Conservation (phyloP, 2,888 invertebrate genomes). For the Folsomia candida region DNA sequence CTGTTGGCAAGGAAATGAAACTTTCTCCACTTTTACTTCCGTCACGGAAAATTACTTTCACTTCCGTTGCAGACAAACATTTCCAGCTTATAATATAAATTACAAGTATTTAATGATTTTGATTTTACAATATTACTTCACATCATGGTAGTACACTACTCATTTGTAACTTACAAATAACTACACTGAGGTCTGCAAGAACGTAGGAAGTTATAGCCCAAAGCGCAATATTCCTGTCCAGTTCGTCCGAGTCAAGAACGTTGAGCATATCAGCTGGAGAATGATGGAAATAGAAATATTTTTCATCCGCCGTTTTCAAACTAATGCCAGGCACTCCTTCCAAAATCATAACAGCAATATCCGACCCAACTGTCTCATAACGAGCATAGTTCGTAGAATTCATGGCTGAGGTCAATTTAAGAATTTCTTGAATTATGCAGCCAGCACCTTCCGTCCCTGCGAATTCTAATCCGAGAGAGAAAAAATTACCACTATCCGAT, state of each 20-base stretch:
- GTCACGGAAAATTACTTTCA: too few species aligned
- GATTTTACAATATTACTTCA: too few species aligned
- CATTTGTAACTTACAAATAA: too few species aligned
- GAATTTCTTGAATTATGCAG: conserved; percentile 67
- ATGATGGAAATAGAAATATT: conserved; percentile 69
- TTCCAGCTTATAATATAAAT: too few species aligned
- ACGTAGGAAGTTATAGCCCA: conserved; percentile 75
- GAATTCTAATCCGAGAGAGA: conserved; percentile 54
- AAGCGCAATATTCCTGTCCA: conserved; percentile 72
- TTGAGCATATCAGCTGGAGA: conserved; percentile 75
- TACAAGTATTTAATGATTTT: too few species aligned
- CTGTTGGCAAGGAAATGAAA: too few species aligned
- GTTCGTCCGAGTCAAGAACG: conserved; percentile 65
- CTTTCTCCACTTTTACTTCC: too few species aligned
- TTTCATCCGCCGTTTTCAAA: conserved; percentile 65
- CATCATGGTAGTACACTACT: too few species aligned
- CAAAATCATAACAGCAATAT: conserved; percentile 64
- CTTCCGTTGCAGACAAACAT: too few species aligned
- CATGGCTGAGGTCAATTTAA: conserved; percentile 65
- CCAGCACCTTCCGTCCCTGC: conserved; percentile 62
- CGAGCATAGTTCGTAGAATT: conserved; percentile 61
- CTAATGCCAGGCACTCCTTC: conserved; percentile 67
- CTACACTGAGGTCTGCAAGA: conserved; percentile 72
- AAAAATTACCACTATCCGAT: conserved; percentile 62
- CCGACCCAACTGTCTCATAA: conserved; percentile 64